A percentile compares a stretch with the other conserved stretches of the same genome.
phyloP scores from a whole-genome alignment of 1,140 invertebrate species.

The Rhopalosiphum maidis region DNA sequence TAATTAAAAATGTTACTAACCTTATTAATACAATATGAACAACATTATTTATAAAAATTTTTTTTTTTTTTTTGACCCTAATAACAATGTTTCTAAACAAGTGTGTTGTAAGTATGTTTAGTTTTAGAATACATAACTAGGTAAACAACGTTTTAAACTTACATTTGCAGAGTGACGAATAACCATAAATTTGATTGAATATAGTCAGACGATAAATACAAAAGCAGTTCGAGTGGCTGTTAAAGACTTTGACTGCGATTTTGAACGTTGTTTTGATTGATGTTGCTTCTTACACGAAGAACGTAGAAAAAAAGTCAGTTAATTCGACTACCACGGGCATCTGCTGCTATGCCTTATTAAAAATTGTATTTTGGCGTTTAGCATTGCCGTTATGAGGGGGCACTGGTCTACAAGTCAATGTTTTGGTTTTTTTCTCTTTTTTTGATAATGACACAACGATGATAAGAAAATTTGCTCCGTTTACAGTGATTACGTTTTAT shows the following conservation, averaged over 20 bases:
- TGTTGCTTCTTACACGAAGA: not conserved
- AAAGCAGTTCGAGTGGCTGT: not conserved
- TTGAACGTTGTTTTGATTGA: not conserved
- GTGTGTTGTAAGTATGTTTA: not conserved
- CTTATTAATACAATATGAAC: not conserved
- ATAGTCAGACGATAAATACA: not conserved
- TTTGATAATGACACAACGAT: not conserved
- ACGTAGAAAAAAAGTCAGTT: not conserved
- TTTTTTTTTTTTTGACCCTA: not conserved
- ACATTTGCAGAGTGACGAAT: not conserved
- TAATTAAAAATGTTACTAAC: not conserved
- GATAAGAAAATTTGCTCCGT: conserved; percentile 6
- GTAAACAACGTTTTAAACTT: not conserved
- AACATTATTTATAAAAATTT: not conserved
- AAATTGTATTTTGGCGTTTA: not conserved
- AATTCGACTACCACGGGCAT: not conserved
- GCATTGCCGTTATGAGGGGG: not conserved
- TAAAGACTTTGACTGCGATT: not conserved
- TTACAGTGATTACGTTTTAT: conserved; percentile 4
- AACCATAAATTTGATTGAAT: not conserved
- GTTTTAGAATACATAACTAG: not conserved
- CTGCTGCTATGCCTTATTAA: not conserved
- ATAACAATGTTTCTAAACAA: not conserved
- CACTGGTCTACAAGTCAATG: not conserved
- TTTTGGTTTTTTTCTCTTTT: not conserved